Evolutionary conservation across 2,888 invertebrate species (phyloP), one percentile per base, ranked within the genome.

Genomic region (Melanchra persicariae): DNA sequence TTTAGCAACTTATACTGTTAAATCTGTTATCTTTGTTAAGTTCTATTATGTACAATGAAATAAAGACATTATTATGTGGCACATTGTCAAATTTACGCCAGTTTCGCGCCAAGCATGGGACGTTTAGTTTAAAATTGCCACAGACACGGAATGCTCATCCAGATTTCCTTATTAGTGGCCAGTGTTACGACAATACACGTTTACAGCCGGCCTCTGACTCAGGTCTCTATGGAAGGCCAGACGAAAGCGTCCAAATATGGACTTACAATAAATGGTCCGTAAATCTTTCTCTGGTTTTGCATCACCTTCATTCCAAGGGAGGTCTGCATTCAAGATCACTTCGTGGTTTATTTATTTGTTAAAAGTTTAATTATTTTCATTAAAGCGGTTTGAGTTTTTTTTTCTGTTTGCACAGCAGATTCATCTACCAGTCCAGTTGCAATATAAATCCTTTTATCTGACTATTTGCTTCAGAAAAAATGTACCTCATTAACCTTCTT

Each of bases 211-310:
- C 73, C 71, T 74, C 72, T 90, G 91, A 90, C 82, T 91, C 91
- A 90, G 82, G 47, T 73, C 72, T 76, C 80, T 70, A 73, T 81
- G 87, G 90, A 92, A 92, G 93, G 93, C 89, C 91, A 85, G 84
- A 87, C 87, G 88, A 92, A 92, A 93, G 90, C 81, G 69, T 79
- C 90, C 89, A 70, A 89, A 91, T 86, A 92, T 74, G 92, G 93
- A 24, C 55, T 70, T 83, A 47, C 83, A 84, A 87, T 86, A 81
- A 87, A 76, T 49, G 49, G 40, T 54, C 43, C 43, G 70, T 87
- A 85, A 81, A 77, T 83, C 75, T 82, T 71, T 81, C 82, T 84
- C 77, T 72, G 73, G 84, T 80, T 85, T 79, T 80, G 77, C 74
- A 74, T 88, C 70, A 84, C 87, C 88, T 88, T 87, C 70, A 52